Conservation (phyloP, 2,113 vertebrate genomes). For the Plecturocebus donacophilus region DNA sequence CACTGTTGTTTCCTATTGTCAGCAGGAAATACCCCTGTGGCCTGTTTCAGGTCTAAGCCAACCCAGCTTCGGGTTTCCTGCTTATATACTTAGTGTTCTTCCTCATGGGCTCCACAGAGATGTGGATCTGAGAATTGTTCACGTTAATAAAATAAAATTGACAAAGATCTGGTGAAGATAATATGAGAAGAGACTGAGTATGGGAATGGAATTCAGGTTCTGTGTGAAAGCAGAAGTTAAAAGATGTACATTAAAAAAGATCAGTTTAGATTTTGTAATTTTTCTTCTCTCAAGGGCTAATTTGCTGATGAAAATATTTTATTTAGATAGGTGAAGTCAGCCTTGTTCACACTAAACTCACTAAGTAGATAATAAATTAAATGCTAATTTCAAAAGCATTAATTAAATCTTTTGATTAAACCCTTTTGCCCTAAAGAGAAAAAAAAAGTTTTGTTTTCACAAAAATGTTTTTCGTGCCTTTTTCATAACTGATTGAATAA, state of each 20-base stretch:
- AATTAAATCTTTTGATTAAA: not conserved
- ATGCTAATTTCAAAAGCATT: not conserved
- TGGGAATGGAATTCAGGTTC: not conserved
- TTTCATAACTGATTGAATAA: not conserved
- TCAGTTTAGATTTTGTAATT: not conserved
- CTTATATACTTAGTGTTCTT: not conserved
- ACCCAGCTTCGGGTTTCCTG: not conserved
- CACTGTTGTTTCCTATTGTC: not conserved
- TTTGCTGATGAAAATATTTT: not conserved
- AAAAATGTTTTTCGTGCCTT: not conserved
- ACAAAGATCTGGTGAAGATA: not conserved
- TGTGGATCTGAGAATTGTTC: not conserved
- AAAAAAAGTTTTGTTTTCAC: not conserved
- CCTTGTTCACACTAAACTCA: not conserved
- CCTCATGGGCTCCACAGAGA: not conserved
- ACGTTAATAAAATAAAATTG: not conserved
- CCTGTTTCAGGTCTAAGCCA: not conserved
- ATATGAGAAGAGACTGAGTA: not conserved
- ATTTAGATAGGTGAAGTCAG: not conserved
- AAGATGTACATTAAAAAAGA: not conserved
- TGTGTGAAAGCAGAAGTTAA: not conserved
- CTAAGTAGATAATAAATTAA: not conserved
- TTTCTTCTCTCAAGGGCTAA: not conserved
- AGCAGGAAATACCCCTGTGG: not conserved
- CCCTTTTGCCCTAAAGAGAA: not conserved